These are phyloP conservation scores for Caenorhabditis uteleia DNA, from an alignment of 2,888 invertebrate species.

Conservation along the genomic window DNA sequence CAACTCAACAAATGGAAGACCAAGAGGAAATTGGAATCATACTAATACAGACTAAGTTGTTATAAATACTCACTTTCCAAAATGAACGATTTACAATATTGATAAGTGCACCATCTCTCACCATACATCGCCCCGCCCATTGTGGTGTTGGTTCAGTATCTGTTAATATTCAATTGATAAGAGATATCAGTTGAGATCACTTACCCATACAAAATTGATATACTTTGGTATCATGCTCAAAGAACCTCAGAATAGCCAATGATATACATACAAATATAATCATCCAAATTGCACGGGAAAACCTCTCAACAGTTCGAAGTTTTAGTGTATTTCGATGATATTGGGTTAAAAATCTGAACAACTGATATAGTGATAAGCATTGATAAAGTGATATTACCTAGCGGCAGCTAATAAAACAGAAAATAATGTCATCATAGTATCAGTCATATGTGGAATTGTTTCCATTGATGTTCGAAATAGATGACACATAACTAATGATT, in stretches of 20 bases:
- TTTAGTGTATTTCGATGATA: conserved; percentile 68
- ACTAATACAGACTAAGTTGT: neutral
- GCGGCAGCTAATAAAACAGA: conserved; percentile 65
- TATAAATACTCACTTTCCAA: conserved; percentile 59
- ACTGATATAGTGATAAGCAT: neutral
- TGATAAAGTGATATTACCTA: too few species aligned
- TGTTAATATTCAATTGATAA: conserved; percentile 8
- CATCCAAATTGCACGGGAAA: conserved; percentile 67
- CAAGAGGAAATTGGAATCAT: conserved; percentile 1
- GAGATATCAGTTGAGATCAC: neutral
- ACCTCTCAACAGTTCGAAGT: conserved; percentile 66
- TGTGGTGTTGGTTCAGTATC: conserved; percentile 67
- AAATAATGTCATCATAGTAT: conserved; percentile 68
- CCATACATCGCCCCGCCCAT: conserved; percentile 67
- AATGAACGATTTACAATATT: conserved; percentile 62
- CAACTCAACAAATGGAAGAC: conserved; percentile 11
- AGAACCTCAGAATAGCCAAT: conserved; percentile 63
- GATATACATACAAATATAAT: conserved; percentile 65
- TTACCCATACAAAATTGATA: conserved; percentile 67
- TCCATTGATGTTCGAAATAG: conserved; percentile 67
- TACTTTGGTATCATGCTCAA: conserved; percentile 67
- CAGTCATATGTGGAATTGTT: conserved; percentile 64
- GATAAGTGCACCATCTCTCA: conserved; percentile 65
- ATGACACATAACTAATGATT: conserved; percentile 67
- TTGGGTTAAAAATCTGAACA: conserved; percentile 62